phyloP scores from a whole-genome alignment of 2,113 vertebrate genomes.

The Cercopithecus mona region DNA sequence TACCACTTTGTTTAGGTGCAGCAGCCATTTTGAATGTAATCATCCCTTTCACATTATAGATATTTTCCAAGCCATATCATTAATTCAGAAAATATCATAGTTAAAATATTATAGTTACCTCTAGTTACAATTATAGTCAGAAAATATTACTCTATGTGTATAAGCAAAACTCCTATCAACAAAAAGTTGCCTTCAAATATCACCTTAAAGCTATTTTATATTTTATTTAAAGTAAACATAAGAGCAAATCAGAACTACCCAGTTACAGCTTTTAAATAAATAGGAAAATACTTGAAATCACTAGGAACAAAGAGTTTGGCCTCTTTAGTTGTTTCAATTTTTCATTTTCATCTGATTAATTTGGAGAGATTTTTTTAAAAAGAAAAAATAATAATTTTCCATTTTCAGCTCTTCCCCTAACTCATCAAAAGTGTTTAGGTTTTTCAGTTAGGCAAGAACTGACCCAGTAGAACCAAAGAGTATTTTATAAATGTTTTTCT shows the following conservation, averaged over 20 bases:
- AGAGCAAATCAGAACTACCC: constrained; percentile 25
- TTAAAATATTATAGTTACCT: neutral
- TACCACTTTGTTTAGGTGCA: neutral
- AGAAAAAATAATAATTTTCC: neutral
- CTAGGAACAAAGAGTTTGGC: neutral
- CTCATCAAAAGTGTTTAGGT: constrained; percentile 46
- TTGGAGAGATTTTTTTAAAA: too few species aligned
- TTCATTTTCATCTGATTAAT: neutral
- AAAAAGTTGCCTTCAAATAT: neutral
- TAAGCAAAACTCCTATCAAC: neutral
- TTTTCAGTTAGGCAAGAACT: constrained; percentile 38
- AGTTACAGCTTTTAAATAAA: constrained; percentile 11
- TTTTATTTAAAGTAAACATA: constrained; percentile 34
- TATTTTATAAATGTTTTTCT: constrained; percentile 54
- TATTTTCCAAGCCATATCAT: neutral
- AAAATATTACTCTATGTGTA: neutral
- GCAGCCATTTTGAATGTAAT: neutral
- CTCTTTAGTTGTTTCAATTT: neutral
- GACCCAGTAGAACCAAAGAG: neutral
- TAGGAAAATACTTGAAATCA: constrained; percentile 27
- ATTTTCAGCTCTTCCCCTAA: neutral
- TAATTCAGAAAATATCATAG: neutral
- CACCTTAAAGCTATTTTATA: constrained; percentile 13
- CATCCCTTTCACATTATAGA: neutral
- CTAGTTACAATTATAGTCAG: neutral